These are phyloP conservation scores for Tribolium castaneum DNA, from an alignment of 1,140 invertebrate species.

Conservation along the genomic window DNA sequence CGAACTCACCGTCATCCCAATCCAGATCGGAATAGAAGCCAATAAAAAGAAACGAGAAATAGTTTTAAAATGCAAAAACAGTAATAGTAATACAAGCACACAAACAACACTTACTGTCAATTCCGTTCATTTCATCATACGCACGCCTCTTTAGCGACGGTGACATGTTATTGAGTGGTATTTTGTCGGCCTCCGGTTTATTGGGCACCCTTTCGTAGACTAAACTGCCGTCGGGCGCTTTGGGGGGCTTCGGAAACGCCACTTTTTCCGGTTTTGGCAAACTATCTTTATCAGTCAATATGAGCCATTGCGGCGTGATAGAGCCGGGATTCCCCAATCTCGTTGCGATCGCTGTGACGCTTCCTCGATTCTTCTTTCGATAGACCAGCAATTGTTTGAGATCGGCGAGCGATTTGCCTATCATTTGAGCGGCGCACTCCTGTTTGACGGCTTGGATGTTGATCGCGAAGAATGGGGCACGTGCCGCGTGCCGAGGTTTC, in stretches of 20 bases:
- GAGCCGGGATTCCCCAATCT: constrained; percentile 77
- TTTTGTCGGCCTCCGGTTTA: constrained; percentile 79
- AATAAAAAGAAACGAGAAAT: constrained; percentile 61
- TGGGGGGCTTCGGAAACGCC: constrained; percentile 88
- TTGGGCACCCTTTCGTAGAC: constrained; percentile 86
- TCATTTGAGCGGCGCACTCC: constrained; percentile 72
- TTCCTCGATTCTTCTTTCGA: constrained; percentile 69
- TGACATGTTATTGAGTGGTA: constrained; percentile 68
- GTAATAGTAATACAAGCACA: constrained; percentile 19
- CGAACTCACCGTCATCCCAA: constrained; percentile 71
- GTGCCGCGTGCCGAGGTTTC: constrained; percentile 84
- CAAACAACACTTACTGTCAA: constrained; percentile 78
- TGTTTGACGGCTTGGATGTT: constrained; percentile 87
- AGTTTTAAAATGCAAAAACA: constrained; percentile 12
- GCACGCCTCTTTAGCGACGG: constrained; percentile 79
- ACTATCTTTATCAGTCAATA: constrained; percentile 81
- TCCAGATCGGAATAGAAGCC: constrained; percentile 72
- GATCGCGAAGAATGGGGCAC: constrained; percentile 88
- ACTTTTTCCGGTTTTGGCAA: constrained; percentile 83
- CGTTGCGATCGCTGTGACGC: constrained; percentile 83
- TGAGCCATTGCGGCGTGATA: constrained; percentile 81
- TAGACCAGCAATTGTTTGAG: constrained; percentile 70
- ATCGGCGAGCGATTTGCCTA: constrained; percentile 70
- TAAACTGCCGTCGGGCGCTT: constrained; percentile 86
- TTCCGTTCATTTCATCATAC: constrained; percentile 90